A percentile compares a stretch with the other conserved stretches of the same genome.
Evolutionary conservation across 2,113 vertebrate species (phyloP).

Genomic region (Sceloporus tristichus): DNA sequence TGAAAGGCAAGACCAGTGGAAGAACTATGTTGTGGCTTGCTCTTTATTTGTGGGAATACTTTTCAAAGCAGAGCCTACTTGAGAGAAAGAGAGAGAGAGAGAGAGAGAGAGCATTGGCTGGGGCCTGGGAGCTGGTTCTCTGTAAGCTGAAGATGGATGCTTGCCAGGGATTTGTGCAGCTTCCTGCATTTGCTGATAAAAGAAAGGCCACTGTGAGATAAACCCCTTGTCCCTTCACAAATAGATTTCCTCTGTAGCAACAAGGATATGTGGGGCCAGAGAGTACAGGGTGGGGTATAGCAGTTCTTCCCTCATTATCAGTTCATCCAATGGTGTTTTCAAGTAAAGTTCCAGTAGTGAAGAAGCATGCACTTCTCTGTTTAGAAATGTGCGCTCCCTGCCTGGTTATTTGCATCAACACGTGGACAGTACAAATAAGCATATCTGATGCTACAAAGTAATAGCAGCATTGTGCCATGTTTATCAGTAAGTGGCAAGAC

Average conservation of each 20-base stretch:
- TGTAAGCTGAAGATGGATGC: conserved; percentile 72
- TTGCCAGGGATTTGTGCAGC: conserved; percentile 77
- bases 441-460: conserved; percentile 51
- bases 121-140: conserved; percentile 59
- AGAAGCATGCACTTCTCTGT: neutral
- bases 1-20: accelerated
- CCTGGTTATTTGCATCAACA: conserved; percentile 8
- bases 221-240: conserved; percentile 47
- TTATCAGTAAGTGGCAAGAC: conserved; percentile 64
- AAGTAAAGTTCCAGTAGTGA: neutral
- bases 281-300: neutral
- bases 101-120: conserved; percentile 35
- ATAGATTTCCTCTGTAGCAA: conserved; percentile 34
- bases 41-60: conserved; percentile 28
- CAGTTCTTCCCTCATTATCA: conserved; percentile 4
- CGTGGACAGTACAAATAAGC: conserved; percentile 47
- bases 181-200: conserved; percentile 78
- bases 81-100: neutral
- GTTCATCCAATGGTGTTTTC: neutral
- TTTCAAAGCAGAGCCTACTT: conserved; percentile 40
- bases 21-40: neutral
- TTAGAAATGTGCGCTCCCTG: conserved; percentile 40
- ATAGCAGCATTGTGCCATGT: conserved; percentile 47
- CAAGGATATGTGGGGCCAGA: conserved; percentile 28
- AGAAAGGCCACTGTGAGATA: conserved; percentile 63